phyloP scores from a whole-genome alignment of 2,113 vertebrate genomes.

The Pteruthius melanotis region DNA sequence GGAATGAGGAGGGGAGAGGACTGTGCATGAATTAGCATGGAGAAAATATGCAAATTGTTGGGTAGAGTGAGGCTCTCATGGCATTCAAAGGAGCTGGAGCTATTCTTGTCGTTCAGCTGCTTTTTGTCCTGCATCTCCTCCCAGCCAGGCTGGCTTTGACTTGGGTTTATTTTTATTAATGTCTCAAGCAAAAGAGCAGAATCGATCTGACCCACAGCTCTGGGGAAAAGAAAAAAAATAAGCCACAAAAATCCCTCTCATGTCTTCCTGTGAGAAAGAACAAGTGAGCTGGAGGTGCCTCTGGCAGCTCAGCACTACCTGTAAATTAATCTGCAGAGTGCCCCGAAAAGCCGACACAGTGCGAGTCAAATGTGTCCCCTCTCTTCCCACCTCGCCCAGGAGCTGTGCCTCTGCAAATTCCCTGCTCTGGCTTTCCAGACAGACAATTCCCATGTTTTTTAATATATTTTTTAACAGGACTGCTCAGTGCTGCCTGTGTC shows the following conservation, averaged over 20 bases:
- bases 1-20: background rate
- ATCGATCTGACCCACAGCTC: background rate
- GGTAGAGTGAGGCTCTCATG: background rate
- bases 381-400: background rate
- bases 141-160: background rate
- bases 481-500: background rate
- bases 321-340: background rate
- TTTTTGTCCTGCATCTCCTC: background rate
- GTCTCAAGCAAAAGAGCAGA: background rate
- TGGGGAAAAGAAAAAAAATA: fast-evolving
- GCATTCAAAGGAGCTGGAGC: background rate
- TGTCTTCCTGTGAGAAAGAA: background rate
- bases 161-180: background rate
- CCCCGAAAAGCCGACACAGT: background rate
- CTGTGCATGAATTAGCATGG: background rate
- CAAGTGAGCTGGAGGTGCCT: background rate
- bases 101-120: background rate
- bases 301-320: background rate
- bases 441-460: background rate
- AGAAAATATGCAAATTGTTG: background rate
- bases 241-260: fast-evolving
- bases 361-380: background rate
- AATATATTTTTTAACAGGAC: fast-evolving
- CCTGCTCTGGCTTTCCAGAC: background rate
- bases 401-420: background rate